A percentile compares a stretch with the other conserved stretches of the same genome.
Conservation (phyloP, 2,113 vertebrate species). For the Hippolais icterina region DNA sequence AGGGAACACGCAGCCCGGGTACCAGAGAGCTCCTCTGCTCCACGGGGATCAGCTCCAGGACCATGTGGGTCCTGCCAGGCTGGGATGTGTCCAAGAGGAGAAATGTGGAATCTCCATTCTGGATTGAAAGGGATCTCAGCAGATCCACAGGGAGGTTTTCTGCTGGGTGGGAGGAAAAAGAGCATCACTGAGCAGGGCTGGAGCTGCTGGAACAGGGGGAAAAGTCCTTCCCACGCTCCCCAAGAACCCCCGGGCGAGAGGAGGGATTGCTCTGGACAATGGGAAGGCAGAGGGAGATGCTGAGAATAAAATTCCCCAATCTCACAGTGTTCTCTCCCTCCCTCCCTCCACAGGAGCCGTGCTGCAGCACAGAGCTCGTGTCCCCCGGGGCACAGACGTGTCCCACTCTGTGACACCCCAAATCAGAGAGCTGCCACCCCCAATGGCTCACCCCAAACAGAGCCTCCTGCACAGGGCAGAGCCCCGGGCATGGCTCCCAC, state of each 20-base stretch:
- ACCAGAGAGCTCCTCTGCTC: neutral
- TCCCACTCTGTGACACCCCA: rapidly evolving
- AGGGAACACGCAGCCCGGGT: neutral
- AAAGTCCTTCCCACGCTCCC: constrained; percentile 6
- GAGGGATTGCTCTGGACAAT: neutral
- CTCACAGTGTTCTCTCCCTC: neutral
- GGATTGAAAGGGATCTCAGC: neutral
- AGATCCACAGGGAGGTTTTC: neutral
- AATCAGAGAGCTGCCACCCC: neutral
- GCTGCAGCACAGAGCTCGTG: rapidly evolving
- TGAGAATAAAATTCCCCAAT: neutral
- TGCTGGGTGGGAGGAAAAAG: neutral
- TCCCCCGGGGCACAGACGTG: rapidly evolving
- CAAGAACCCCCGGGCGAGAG: neutral
- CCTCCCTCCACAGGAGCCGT: neutral
- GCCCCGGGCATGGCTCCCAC: neutral
- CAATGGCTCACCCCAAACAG: rapidly evolving
- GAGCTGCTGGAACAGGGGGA: neutral
- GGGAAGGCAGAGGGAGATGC: neutral
- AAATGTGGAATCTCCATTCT: rapidly evolving
- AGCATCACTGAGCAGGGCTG: neutral
- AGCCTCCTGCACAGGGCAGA: neutral
- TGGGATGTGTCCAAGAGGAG: neutral
- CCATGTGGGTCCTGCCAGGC: neutral
- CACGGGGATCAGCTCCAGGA: neutral